phyloP scores from a whole-genome alignment of 2,113 vertebrate genomes.

The Vombatus ursinus region DNA sequence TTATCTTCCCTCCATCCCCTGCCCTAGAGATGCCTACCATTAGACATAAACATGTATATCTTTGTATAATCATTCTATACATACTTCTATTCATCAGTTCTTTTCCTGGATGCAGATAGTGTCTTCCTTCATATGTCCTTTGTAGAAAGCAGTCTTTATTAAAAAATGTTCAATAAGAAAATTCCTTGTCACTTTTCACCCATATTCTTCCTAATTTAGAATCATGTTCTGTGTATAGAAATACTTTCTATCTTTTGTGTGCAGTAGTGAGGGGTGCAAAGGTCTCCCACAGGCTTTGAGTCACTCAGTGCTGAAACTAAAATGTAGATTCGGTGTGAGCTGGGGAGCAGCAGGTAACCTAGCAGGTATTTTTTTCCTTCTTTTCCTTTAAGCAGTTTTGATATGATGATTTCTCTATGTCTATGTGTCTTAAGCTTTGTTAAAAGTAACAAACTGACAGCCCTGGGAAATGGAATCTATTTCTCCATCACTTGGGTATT shows the following conservation, averaged over 20 bases:
- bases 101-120: background rate
- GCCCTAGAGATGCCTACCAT: background rate
- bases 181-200: background rate
- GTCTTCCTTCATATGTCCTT: background rate
- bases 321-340: background rate
- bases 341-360: background rate
- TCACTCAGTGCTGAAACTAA: background rate
- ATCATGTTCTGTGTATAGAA: background rate
- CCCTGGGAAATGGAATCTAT: background rate
- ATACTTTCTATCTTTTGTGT: background rate
- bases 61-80: background rate
- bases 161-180: background rate
- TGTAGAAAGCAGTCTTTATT: background rate
- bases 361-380: background rate
- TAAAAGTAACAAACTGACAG: background rate
- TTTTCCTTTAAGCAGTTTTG: background rate
- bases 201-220: background rate
- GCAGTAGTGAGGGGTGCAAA: background rate
- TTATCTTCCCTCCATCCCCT: background rate
- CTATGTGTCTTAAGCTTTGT: background rate
- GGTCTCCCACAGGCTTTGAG: background rate
- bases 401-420: background rate
- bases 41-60: background rate
- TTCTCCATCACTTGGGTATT: background rate
- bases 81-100: background rate